These are phyloP conservation scores for Paradoxurus hermaphroditus DNA, from an alignment of 2,113 vertebrate species.

Conservation along the genomic window DNA sequence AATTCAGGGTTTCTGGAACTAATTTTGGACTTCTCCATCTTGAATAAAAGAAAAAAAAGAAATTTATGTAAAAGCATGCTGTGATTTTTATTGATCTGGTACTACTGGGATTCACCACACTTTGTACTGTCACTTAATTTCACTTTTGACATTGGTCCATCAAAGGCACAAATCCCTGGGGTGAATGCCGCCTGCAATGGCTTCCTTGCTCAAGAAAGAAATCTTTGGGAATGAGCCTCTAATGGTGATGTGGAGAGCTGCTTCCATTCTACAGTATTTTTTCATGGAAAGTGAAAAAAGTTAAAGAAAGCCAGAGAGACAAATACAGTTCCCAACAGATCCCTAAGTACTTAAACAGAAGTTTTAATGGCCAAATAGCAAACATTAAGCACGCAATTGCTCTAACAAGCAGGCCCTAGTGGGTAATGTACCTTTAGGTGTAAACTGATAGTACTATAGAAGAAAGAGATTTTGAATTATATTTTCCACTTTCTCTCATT, in stretches of 20 bases:
- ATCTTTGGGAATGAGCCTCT: neutral
- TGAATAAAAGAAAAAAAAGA: neutral
- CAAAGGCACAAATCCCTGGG: neutral
- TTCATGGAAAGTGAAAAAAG: neutral
- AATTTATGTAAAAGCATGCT: neutral
- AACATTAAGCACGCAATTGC: constrained; percentile 18
- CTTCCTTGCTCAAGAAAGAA: neutral
- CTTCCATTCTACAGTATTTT: constrained; percentile 31
- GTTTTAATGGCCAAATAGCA: neutral
- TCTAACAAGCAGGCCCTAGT: neutral
- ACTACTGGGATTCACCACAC: neutral
- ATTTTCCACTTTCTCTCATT: constrained; percentile 8
- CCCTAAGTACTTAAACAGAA: neutral
- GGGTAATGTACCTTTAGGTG: neutral
- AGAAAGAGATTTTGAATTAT: neutral
- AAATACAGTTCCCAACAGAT: neutral
- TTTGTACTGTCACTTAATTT: neutral
- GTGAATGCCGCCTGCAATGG: neutral
- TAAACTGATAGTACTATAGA: neutral
- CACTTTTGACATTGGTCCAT: neutral
- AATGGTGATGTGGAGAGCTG: neutral
- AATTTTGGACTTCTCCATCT: neutral
- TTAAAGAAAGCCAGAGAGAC: constrained; percentile 8
- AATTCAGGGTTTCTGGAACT: neutral
- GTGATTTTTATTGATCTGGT: neutral